Evolutionary conservation across 2,888 invertebrate genomes (phyloP).

Genomic region (Empis stercorea): DNA sequence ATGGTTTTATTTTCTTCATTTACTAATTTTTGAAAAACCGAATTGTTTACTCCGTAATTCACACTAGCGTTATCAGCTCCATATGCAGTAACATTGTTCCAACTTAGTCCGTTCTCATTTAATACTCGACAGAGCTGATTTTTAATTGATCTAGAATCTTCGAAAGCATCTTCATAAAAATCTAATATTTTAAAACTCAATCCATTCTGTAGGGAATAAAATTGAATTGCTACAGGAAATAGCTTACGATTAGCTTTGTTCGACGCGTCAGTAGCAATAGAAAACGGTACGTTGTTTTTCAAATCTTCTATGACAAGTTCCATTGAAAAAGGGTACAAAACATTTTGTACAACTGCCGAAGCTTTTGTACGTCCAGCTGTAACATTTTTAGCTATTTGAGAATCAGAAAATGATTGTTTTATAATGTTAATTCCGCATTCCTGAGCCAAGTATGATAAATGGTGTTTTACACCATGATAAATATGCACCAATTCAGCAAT

Average conservation of each 20-base stretch:
- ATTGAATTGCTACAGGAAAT: not conserved
- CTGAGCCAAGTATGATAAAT: not conserved
- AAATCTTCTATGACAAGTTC: not conserved
- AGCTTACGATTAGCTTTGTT: not conserved
- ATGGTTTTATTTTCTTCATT: too few species aligned
- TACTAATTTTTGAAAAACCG: too few species aligned
- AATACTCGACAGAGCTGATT: conserved; percentile 5
- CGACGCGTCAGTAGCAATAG: not conserved
- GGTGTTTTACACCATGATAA: not conserved
- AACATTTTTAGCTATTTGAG: not conserved
- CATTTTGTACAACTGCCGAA: not conserved
- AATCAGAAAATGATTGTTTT: not conserved
- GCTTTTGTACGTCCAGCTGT: not conserved
- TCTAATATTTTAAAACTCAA: conserved; percentile 3
- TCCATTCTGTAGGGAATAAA: not conserved
- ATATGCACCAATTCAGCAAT: not conserved
- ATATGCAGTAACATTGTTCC: conserved; percentile 3
- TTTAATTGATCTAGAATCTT: conserved; percentile 4
- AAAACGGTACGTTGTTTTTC: not conserved
- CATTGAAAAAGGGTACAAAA: not conserved
- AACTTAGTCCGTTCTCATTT: conserved; percentile 2
- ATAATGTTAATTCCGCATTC: not conserved
- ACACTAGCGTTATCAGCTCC: conserved; percentile 6
- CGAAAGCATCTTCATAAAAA: conserved; percentile 7
- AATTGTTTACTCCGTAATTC: too few species aligned